phyloP scores from a whole-genome alignment of 2,113 vertebrate species.

The Neomonachus schauinslandi region DNA sequence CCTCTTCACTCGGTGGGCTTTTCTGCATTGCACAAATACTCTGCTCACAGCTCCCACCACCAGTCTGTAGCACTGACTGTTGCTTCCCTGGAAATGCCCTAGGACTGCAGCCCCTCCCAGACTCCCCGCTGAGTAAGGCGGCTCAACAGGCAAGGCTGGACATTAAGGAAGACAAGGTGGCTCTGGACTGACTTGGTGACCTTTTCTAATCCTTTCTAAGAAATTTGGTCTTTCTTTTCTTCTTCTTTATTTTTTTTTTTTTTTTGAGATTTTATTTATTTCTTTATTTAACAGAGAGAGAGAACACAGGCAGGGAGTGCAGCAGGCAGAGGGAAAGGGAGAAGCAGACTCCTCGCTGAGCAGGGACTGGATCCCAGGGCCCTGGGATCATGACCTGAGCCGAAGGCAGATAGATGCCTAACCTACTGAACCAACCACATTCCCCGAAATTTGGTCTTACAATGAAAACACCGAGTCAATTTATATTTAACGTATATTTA shows the following conservation, averaged over 20 bases:
- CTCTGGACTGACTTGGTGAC: neutral
- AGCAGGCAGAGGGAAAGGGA: neutral
- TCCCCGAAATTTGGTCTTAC: neutral
- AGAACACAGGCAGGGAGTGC: neutral
- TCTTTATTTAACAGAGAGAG: neutral
- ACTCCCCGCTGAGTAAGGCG: rapidly evolving
- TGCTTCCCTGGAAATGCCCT: constrained; percentile 62
- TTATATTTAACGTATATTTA: neutral
- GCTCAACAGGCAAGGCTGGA: neutral
- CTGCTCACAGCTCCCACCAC: constrained; percentile 88
- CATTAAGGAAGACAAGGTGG: neutral
- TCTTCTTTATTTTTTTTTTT: too few relatives aligned
- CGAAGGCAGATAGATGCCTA: rapidly evolving
- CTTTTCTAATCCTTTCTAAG: neutral
- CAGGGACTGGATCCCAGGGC: neutral
- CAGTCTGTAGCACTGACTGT: constrained; percentile 86
- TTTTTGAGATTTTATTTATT: neutral
- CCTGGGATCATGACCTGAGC: neutral
- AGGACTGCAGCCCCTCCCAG: neutral
- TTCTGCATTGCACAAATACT: constrained; percentile 89
- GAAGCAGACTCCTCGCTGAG: neutral
- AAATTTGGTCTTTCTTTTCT: neutral
- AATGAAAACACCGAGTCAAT: neutral
- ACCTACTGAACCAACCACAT: neutral
- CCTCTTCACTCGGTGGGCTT: constrained; percentile 85